Conservation (phyloP, 2,797 vertebrate species). For the Anniella stebbinsi region DNA sequence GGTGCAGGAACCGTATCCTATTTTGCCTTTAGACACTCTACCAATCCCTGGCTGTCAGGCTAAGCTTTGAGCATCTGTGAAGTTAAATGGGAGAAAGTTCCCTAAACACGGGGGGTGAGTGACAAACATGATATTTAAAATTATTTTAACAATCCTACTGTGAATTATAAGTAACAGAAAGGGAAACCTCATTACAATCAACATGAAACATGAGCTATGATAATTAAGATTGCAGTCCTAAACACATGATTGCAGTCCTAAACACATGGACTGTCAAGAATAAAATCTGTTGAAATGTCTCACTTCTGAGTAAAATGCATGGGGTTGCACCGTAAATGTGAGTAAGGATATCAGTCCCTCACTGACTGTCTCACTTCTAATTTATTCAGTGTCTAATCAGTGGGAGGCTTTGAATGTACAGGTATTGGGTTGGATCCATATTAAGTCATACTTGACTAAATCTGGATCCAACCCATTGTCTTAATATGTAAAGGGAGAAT, state of each 20-base stretch:
- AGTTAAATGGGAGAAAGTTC: neutral
- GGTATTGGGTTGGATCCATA: neutral
- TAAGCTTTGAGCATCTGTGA: neutral
- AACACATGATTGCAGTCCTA: too few relatives aligned
- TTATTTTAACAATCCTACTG: too few relatives aligned
- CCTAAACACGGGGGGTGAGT: too few relatives aligned
- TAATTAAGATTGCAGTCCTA: neutral
- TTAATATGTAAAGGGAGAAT: neutral
- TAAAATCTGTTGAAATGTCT: too few relatives aligned
- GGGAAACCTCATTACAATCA: neutral
- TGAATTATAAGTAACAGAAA: neutral
- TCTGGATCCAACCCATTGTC: neutral
- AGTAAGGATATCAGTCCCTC: neutral
- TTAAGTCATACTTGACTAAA: too few relatives aligned
- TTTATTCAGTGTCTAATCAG: neutral
- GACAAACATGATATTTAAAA: too few relatives aligned
- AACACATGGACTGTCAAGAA: neutral
- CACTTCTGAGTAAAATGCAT: neutral
- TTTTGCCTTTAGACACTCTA: too few relatives aligned
- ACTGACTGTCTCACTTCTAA: neutral
- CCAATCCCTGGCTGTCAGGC: neutral
- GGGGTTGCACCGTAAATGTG: neutral
- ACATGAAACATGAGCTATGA: neutral
- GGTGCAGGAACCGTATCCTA: too few relatives aligned
- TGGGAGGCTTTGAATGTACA: neutral